Conservation (phyloP, 2,888 invertebrate genomes). For the Pseudanteris insignis region DNA sequence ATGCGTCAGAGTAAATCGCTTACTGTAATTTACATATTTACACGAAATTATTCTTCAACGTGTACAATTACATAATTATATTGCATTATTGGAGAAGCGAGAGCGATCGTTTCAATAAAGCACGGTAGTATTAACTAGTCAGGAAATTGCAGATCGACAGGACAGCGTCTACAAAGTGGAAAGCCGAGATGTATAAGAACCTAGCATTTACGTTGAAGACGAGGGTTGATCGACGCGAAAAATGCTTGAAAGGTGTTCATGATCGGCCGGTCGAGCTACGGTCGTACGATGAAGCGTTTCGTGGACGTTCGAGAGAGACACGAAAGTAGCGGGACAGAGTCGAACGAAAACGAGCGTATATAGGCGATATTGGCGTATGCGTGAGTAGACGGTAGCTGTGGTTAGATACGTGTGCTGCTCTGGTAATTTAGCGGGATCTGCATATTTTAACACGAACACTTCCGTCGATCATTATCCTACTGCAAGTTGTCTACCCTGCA, state of each 20-base stretch:
- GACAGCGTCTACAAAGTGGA: slow-evolving; percentile 40
- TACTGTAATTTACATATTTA: slow-evolving; percentile 41
- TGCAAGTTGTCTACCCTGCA: slow-evolving; percentile 49
- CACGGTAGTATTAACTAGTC: slow-evolving; percentile 37
- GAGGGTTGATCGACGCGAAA: slow-evolving; percentile 46
- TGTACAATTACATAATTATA: slow-evolving; percentile 45
- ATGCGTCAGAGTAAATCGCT: slow-evolving; percentile 35
- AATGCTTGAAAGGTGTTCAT: slow-evolving; percentile 47
- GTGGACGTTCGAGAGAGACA: slow-evolving; percentile 33
- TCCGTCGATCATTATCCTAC: slow-evolving; percentile 65
- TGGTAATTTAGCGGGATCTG: slow-evolving; percentile 64
- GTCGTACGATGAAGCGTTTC: slow-evolving; percentile 40
- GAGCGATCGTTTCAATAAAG: no score
- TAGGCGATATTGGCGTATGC: slow-evolving; percentile 9
- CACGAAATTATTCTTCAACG: slow-evolving; percentile 24
- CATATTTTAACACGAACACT: slow-evolving; percentile 66
- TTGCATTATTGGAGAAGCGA: slow-evolving; percentile 10
- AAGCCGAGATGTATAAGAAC: slow-evolving; percentile 40
- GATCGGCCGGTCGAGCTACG: slow-evolving; percentile 41
- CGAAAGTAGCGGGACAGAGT: slow-evolving; percentile 4
- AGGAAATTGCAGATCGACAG: slow-evolving; percentile 40
- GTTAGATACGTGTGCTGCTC: slow-evolving; percentile 55
- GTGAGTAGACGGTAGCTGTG: slow-evolving; percentile 44
- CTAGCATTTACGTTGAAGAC: slow-evolving; percentile 40
- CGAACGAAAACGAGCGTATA: slow-evolving; percentile 1